A percentile compares a stretch with the other conserved stretches of the same genome.
Conservation (phyloP, 2,113 vertebrate species). For the Callaeas wilsoni region DNA sequence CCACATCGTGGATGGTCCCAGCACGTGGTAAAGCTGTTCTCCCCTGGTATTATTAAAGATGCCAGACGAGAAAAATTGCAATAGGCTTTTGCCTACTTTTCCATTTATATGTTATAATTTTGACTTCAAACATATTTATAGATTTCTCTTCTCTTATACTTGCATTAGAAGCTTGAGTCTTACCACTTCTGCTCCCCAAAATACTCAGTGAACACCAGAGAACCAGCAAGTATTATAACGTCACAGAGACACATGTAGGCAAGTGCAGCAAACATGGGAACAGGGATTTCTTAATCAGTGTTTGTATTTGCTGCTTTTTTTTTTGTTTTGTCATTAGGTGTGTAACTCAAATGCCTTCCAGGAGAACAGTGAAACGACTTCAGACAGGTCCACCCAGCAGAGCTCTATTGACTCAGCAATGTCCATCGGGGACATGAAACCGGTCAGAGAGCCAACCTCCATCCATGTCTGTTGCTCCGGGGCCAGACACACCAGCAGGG, state of each 20-base stretch:
- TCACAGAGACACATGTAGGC: background rate
- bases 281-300: background rate
- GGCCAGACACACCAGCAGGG: background rate
- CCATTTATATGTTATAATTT: background rate
- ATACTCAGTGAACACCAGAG: background rate
- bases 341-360: background rate
- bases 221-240: background rate
- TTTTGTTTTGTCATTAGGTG: background rate
- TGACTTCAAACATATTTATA: background rate
- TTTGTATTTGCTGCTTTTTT: background rate
- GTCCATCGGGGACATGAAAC: background rate
- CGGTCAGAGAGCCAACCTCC: accelerated
- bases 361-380: accelerated
- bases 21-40: background rate
- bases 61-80: background rate
- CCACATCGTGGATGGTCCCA: background rate
- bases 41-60: background rate
- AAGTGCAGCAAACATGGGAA: background rate
- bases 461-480: accelerated
- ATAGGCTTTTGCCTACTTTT: background rate
- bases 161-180: background rate
- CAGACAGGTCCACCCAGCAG: background rate
- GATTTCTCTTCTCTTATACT: background rate
- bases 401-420: background rate
- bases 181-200: background rate